phyloP scores from a whole-genome alignment of 2,888 invertebrate species.

The Thymelicus sylvestris region DNA sequence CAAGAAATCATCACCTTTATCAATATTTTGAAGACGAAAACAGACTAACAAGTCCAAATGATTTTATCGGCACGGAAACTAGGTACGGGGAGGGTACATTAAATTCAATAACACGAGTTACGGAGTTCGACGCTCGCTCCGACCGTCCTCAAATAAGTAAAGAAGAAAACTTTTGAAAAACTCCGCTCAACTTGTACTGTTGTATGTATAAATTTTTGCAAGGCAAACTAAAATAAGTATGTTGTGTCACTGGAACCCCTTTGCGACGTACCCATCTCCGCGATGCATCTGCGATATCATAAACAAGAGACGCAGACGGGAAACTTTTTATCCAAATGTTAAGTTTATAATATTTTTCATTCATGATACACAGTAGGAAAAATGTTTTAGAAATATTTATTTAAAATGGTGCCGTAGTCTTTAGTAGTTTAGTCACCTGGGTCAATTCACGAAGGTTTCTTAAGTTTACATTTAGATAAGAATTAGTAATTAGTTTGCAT shows the following conservation, averaged over 20 bases:
- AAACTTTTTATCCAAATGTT: conserved; percentile 33
- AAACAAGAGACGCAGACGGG: conserved; percentile 34
- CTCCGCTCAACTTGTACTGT: conserved; percentile 73
- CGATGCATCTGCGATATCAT: conserved; percentile 38
- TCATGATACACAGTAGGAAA: conserved; percentile 3
- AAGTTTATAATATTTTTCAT: conserved; percentile 27
- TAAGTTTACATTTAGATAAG: no score
- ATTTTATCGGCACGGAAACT: conserved; percentile 73
- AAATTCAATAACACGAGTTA: conserved; percentile 84
- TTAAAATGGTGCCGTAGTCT: no score
- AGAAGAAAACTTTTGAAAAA: conserved; percentile 79
- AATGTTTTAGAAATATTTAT: conserved; percentile 10
- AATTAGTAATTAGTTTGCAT: no score
- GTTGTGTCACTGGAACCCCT: conserved; percentile 37
- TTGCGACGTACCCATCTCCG: conserved; percentile 33
- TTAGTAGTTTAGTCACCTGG: no score
- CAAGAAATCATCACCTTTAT: neutral
- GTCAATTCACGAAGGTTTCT: no score
- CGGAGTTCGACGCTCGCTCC: conserved; percentile 80
- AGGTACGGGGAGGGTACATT: conserved; percentile 76
- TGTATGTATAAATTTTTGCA: conserved; percentile 69
- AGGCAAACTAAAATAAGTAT: conserved; percentile 62
- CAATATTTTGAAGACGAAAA: conserved; percentile 5
- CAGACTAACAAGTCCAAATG: conserved; percentile 63
- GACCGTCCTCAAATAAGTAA: conserved; percentile 83